Conservation (phyloP, 2,888 invertebrate genomes). For the Stenchaetothrips biformis region DNA sequence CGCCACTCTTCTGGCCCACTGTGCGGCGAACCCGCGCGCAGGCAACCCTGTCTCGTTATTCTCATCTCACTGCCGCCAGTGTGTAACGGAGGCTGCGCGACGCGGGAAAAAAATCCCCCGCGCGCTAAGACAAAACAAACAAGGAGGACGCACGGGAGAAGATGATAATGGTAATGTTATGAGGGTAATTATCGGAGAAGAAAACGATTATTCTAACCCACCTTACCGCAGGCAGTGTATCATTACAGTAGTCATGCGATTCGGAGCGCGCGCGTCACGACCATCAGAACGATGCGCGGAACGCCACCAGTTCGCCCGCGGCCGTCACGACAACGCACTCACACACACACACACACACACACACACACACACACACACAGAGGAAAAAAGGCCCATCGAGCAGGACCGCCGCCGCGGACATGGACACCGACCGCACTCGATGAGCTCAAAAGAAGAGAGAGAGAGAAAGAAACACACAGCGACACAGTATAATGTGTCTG, state of each 20-base stretch:
- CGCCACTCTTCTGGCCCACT: no score
- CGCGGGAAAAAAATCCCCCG: no score
- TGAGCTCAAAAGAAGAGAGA: not conserved
- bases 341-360: not conserved
- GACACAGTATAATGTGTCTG: no score
- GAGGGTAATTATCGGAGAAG: not conserved
- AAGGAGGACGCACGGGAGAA: not conserved
- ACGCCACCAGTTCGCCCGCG: not conserved
- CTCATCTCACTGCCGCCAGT: no score
- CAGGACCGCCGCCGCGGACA: no score
- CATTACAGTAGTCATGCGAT: no score
- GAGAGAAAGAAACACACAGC: not conserved
- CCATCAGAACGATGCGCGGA: slow-evolving; percentile 11
- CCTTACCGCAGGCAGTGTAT: no score
- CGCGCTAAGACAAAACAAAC: not conserved
- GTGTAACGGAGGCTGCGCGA: no score
- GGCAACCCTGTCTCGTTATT: no score
- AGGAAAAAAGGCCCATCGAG: no score
- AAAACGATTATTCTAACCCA: not conserved
- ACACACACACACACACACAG: not conserved
- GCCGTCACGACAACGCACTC: not conserved
- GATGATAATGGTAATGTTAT: not conserved
- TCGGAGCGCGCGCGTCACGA: not conserved
- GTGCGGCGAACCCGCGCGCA: no score
- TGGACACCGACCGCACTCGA: no score